These are phyloP conservation scores for Pseudorhiza aurosa DNA, from an alignment of 30 jellyfish, hydroid and myxozoan species.

Conservation along the genomic window DNA sequence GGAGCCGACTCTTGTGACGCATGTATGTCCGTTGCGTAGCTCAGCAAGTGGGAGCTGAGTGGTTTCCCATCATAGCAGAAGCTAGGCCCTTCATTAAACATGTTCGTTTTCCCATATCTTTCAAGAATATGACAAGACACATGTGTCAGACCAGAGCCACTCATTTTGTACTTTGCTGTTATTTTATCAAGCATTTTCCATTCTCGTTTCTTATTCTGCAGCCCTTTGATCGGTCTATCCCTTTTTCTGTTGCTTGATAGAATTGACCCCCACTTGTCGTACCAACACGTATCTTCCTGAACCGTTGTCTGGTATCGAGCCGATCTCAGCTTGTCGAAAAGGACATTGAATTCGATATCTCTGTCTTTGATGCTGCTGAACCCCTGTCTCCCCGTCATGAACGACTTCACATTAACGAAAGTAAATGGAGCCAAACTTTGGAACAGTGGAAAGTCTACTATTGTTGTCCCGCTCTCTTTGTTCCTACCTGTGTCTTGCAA, in stretches of 20 bases:
- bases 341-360: constrained; percentile 44
- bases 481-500: constrained; percentile 31
- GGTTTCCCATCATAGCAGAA: constrained; percentile 82
- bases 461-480: not conserved
- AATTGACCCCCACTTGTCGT: constrained; percentile 86
- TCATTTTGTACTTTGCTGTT: constrained; percentile 11
- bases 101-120: constrained; percentile 68
- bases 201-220: constrained; percentile 2
- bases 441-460: constrained; percentile 62
- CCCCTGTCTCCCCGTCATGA: constrained; percentile 76
- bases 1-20: constrained; percentile 35
- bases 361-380: constrained; percentile 45
- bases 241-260: constrained; percentile 79
- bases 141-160: constrained; percentile 70
- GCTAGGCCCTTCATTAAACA: constrained; percentile 68
- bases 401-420: constrained; percentile 79
- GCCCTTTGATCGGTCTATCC: not conserved
- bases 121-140: constrained; percentile 69
- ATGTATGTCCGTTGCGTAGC: constrained; percentile 27
- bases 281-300: constrained; percentile 97
- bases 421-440: constrained; percentile 95
- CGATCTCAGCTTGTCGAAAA: constrained; percentile 33
- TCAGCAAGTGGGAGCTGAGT: constrained; percentile 70
- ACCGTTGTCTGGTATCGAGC: constrained; percentile 65
- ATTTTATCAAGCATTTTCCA: constrained; percentile 54